Base-by-base conservation (phyloP, 2,113 vertebrate genomes). In the Delphinapterus leucas region DNA sequence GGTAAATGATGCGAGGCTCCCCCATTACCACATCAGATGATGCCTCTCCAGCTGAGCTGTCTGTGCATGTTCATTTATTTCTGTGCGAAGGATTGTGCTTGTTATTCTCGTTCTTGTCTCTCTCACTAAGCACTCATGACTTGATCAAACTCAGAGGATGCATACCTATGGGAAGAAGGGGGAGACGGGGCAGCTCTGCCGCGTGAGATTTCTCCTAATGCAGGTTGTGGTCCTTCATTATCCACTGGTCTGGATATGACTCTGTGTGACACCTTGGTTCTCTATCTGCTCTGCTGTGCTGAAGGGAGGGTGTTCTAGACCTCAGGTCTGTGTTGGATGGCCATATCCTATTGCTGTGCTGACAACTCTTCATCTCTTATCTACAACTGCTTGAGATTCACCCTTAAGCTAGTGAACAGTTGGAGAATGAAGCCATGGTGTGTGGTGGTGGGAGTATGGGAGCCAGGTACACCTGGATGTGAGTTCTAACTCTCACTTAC, bases 351-450 rank as follows among this genome's bases (percentile, higher is more conserved):
- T 6, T 36, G 33, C 26, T 63, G 9, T 7, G 31, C 13, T 18
- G 47, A 91, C 17, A 93, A 67, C 70, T 86, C 49, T 85, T 90
- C 71, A 55, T 79, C 65, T 97, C 25, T 84, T 84, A 28, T 77
- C 53, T 74, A 63, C 4, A 60, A 0, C 26, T 60, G 31, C 33
- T 65, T 63, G 25, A 41, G 20, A 20, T 25, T 80, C 23, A 73
- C 13, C 1, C 21, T 63, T 28, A 58, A 17, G 12, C 7, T 6
- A 7, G 33, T 70, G 36, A 3, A n/a, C 53, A 47, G 33, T n/a
- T 17, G 55, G 55, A 96, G 58, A 90, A 58, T 21, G 82, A 77
- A 41, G 18, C 38, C 55, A 14, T 20, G 5, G 8, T 33, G 21
- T 60, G 4, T 13, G 33, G 67, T 9, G 23, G 5, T 28, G 33